Evolutionary conservation across 2,113 vertebrate genomes (phyloP).

Genomic region (Scomber japonicus): DNA sequence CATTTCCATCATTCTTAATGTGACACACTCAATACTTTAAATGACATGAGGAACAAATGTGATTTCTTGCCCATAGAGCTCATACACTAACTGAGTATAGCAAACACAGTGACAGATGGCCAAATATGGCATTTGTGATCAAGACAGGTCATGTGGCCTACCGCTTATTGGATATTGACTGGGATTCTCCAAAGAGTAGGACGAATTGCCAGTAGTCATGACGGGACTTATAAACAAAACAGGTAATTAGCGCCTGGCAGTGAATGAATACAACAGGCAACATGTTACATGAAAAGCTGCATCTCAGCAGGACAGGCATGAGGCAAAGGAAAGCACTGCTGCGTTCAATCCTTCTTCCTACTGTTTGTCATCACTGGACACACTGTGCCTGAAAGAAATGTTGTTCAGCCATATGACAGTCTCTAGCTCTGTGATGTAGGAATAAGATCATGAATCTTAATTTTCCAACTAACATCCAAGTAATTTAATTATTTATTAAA

Average conservation of each 20-base stretch:
- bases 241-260: conserved; percentile 61
- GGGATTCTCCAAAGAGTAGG: conserved; percentile 20
- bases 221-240: conserved; percentile 53
- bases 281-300: conserved; percentile 41
- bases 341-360: conserved; percentile 36
- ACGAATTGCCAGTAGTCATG: conserved; percentile 39
- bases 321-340: conserved; percentile 44
- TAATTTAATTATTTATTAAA: conserved; percentile 46
- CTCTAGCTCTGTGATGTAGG: conserved; percentile 41
- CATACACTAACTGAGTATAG: conserved; percentile 8
- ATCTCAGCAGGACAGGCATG: conserved; percentile 51
- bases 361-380: conserved; percentile 65
- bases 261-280: conserved; percentile 53
- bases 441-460: conserved; percentile 55
- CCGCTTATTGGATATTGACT: conserved; percentile 48
- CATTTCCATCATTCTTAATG: conserved; percentile 1
- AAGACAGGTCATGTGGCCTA: conserved; percentile 51
- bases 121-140: conserved; percentile 58
- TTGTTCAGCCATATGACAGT: conserved; percentile 60
- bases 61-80: conserved; percentile 7
- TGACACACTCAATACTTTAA: background rate
- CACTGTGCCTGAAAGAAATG: conserved; percentile 47
- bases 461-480: conserved; percentile 32
- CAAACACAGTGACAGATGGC: conserved; percentile 60
- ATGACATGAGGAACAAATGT: conserved; percentile 10